Base-by-base conservation (phyloP, 2,797 vertebrate species). In the Garrulus glandarius region DNA sequence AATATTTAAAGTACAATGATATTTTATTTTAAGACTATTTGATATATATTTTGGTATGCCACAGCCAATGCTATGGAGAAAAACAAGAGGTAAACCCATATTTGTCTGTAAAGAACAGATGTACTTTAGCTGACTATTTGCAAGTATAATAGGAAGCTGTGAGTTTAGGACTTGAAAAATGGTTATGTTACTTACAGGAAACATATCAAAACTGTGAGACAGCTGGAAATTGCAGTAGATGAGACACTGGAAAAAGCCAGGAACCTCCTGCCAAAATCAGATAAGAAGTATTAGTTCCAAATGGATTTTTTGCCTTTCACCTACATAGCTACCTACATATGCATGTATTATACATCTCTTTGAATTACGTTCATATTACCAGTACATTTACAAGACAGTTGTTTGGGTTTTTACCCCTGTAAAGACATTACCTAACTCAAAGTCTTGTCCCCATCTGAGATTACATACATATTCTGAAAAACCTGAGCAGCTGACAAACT, bases 111-210 rank as follows among this genome's bases (percentile, higher is more conserved):
- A 87, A 84, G 72, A 96, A 78, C 87, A 94, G 76, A 94, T 89
- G 75, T 75, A 89, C 39, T 92, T 87, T 87, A 87, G 69, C 71
- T 92, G 78, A 72, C 59, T 91, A 89, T 96, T 94, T 95, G 88
- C 88, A 95, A 95, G 89, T 95, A 94, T 94, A 95, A 95, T 94
- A 76, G 41, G 76, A 91, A 89, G 32, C 67, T 91, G 74, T 70
- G 84, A 94, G 22, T 71, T 70, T 94, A 60, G 27, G 46, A 70
- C 60, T 77, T 93, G 91, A 95, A 93, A 96, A 93, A 91, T 68
- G 19, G 65, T 83, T 93, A 74, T 46, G 39, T 71, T 94, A 87
- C 86, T 96, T 92, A 81, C 23, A 94, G 91, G 61, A 95, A 93
- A 93, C 57, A 50, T 70, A 84, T 81, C 50, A 92, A 93, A 94